These are phyloP conservation scores for Phytoseiulus persimilis DNA, from an alignment of 2,888 invertebrate species.

Conservation along the genomic window DNA sequence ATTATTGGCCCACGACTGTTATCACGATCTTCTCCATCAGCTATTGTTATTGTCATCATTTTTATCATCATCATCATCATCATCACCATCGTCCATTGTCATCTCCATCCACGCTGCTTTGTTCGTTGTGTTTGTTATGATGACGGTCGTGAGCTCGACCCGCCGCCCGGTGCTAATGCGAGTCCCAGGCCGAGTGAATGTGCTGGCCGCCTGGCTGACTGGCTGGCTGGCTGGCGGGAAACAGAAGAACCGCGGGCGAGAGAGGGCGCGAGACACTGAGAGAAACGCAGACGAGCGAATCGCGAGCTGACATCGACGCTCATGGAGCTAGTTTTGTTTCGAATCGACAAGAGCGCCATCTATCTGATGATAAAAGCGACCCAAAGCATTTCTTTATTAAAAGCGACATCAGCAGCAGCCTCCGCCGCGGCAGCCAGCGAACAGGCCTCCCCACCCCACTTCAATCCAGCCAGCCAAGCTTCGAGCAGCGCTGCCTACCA, in stretches of 20 bases:
- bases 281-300: neutral
- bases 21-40: neutral
- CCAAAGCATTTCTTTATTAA: neutral
- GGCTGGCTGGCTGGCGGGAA: too few species aligned
- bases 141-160: neutral
- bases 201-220: neutral
- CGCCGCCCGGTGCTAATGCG: neutral
- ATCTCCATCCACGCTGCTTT: neutral
- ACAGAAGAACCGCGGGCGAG: neutral
- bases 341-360: neutral
- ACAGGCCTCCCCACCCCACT: neutral
- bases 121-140: slow-evolving; percentile 5
- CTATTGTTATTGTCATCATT: neutral
- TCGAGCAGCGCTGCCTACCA: neutral
- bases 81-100: neutral
- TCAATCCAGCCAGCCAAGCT: neutral
- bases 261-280: neutral
- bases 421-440: neutral
- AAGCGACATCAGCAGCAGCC: neutral
- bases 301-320: neutral
- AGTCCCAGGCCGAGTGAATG: neutral
- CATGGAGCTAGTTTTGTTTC: neutral
- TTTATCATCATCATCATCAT: neutral
- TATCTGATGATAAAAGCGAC: slow-evolving; percentile 5
- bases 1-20: neutral